Conservation (phyloP, 2,113 vertebrate genomes). For the Syngnathus floridae region DNA sequence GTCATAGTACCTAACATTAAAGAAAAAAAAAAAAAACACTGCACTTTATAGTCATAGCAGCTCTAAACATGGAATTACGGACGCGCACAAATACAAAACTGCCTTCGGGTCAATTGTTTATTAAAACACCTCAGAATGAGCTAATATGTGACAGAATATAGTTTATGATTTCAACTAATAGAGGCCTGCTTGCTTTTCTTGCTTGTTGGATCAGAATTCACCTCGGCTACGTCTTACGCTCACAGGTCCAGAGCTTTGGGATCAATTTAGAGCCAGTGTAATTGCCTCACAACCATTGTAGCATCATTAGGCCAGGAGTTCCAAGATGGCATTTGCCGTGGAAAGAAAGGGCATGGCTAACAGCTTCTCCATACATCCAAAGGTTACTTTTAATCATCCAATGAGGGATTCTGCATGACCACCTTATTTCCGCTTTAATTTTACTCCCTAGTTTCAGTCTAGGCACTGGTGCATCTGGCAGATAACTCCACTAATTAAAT, state of each 20-base stretch:
- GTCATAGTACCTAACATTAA: background rate
- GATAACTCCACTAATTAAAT: constrained; percentile 55
- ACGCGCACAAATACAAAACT: background rate
- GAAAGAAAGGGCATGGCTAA: constrained; percentile 76
- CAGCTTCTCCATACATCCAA: constrained; percentile 70
- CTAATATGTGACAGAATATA: background rate
- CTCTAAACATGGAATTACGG: background rate
- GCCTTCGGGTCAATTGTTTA: background rate
- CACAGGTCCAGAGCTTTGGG: constrained; percentile 60
- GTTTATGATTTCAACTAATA: constrained; percentile 40
- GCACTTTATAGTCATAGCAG: background rate
- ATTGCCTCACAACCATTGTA: constrained; percentile 74
- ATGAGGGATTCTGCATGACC: constrained; percentile 58
- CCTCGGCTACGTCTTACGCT: constrained; percentile 29
- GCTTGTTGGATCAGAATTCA: constrained; percentile 32
- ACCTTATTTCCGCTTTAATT: constrained; percentile 36
- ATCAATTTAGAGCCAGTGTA: constrained; percentile 71
- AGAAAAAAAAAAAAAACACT: background rate
- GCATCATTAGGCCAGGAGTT: constrained; percentile 72
- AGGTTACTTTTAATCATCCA: constrained; percentile 80
- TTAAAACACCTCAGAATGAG: constrained; percentile 1
- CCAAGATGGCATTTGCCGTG: constrained; percentile 71
- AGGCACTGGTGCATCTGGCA: constrained; percentile 30
- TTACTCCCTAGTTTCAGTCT: constrained; percentile 35
- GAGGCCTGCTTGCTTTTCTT: constrained; percentile 16